phyloP scores from a whole-genome alignment of 2,113 vertebrate species.

The Eleginops maclovinus region DNA sequence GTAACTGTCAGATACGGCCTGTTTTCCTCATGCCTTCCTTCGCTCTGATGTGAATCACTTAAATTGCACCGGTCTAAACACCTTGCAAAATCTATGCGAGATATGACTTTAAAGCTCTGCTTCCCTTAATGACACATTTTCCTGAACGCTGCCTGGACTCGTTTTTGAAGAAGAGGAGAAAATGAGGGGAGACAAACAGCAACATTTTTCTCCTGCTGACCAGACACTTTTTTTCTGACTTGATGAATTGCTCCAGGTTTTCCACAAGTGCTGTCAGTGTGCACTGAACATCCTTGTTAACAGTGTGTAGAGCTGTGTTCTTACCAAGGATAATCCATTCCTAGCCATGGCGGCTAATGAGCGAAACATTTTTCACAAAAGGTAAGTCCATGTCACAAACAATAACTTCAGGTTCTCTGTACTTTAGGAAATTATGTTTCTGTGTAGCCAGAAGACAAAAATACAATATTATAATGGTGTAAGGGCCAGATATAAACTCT shows the following conservation, averaged over 20 bases:
- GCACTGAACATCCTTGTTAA: constrained; percentile 38
- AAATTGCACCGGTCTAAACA: constrained; percentile 66
- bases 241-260: constrained; percentile 38
- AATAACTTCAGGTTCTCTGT: neutral
- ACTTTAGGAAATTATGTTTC: constrained; percentile 13
- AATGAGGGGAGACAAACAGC: constrained; percentile 32
- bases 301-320: constrained; percentile 5
- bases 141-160: constrained; percentile 49
- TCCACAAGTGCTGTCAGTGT: neutral
- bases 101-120: constrained; percentile 47
- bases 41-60: constrained; percentile 64
- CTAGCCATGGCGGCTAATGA: constrained; percentile 26
- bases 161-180: constrained; percentile 10
- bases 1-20: constrained; percentile 65
- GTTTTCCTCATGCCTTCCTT: constrained; percentile 48
- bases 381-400: constrained; percentile 20
- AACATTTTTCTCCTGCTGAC: constrained; percentile 60
- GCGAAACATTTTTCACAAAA: neutral
- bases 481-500: neutral
- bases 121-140: constrained; percentile 74
- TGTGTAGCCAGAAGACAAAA: neutral
- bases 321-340: constrained; percentile 7
- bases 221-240: constrained; percentile 48
- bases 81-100: constrained; percentile 34
- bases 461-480: neutral